A percentile compares a stretch with the other conserved stretches of the same genome.
phyloP scores from a whole-genome alignment of 1,140 invertebrate genomes.

The Leptinotarsa lineolata region DNA sequence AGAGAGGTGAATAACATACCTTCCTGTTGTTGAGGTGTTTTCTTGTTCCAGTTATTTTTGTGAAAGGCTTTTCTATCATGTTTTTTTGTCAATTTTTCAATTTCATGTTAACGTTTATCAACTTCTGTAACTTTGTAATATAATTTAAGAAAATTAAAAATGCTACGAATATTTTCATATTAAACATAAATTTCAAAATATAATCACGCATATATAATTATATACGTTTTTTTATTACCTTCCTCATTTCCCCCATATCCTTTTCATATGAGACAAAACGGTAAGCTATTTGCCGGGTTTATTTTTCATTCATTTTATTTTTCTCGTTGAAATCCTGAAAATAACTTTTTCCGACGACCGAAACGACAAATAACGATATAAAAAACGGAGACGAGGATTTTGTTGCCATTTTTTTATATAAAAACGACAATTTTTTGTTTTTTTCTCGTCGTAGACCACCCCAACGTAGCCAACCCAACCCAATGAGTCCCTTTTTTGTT shows the following conservation, averaged over 20 bases:
- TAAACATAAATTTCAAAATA: slow-evolving; percentile 54
- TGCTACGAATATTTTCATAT: slow-evolving; percentile 56
- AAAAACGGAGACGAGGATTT: no score
- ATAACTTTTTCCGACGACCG: no score
- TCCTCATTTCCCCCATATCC: not conserved
- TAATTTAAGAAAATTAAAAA: slow-evolving; percentile 52
- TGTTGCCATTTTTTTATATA: no score
- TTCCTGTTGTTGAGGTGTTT: slow-evolving; percentile 48
- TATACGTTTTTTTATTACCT: slow-evolving; percentile 47
- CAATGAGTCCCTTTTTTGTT: no score
- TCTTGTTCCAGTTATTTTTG: slow-evolving; percentile 52
- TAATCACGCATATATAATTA: slow-evolving; percentile 54
- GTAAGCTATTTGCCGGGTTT: no score
- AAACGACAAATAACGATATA: no score
- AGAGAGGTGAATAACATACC: slow-evolving; percentile 53
- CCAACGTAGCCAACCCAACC: no score
- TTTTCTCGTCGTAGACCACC: no score
- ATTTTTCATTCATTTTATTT: no score
- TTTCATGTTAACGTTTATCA: slow-evolving; percentile 40
- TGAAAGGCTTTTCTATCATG: slow-evolving; percentile 49
- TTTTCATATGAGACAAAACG: no score
- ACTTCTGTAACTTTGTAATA: slow-evolving; percentile 44
- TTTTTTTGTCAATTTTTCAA: slow-evolving; percentile 40
- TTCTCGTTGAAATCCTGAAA: no score
- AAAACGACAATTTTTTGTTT: no score